A percentile compares a stretch with the other conserved stretches of the same genome.
Evolutionary conservation across 2,113 vertebrate species (phyloP).

Genomic region (Lepus europaeus): DNA sequence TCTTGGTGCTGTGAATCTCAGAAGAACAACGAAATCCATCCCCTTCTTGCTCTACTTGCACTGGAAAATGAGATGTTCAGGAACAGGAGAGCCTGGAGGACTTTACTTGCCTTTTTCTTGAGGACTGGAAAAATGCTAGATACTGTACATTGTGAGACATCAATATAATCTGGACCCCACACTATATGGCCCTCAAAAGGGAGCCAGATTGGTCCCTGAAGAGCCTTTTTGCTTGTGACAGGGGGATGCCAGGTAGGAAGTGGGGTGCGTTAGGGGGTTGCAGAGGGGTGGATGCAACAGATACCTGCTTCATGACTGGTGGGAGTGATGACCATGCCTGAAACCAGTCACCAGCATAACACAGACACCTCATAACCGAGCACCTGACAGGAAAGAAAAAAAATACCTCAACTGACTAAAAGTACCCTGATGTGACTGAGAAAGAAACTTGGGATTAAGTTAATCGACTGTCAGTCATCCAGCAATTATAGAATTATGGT

Average conservation of each 20-base stretch:
- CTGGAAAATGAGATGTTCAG: background rate
- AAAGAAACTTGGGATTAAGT: background rate
- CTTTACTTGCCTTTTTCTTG: background rate
- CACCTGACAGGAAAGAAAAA: background rate
- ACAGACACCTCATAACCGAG: background rate
- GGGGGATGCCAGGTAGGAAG: background rate
- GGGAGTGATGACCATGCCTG: background rate
- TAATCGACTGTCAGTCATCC: background rate
- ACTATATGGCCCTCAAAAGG: background rate
- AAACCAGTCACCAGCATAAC: background rate
- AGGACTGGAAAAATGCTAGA: background rate
- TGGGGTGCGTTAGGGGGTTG: background rate
- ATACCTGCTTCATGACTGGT: background rate
- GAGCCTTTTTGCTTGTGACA: background rate
- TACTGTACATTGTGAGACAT: background rate
- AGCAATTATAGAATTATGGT: background rate
- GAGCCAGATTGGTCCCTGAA: background rate
- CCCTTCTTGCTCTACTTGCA: background rate
- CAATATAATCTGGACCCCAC: background rate
- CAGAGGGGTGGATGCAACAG: background rate
- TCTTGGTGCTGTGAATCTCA: background rate
- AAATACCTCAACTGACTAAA: background rate
- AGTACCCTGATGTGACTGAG: slow-evolving; percentile 11
- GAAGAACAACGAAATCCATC: background rate
- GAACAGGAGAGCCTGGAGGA: background rate